Percentiles rank a stretch among this genome's conserved stretches.
phyloP scores from a whole-genome alignment of 2,113 vertebrate genomes.

The Nestor notabilis region DNA sequence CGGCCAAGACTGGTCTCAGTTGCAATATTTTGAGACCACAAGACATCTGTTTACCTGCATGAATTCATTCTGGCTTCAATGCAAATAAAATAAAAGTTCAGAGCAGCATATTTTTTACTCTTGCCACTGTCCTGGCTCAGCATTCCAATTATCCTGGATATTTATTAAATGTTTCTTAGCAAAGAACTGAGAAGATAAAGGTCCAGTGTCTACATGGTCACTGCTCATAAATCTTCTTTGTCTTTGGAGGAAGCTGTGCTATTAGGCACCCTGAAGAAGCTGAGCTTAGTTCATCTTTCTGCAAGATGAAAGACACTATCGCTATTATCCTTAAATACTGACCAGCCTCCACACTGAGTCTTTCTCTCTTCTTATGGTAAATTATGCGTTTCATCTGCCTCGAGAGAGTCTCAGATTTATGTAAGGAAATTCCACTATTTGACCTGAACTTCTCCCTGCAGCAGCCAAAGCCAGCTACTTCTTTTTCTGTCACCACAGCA shows the following conservation, averaged over 20 bases:
- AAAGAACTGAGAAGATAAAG: neutral
- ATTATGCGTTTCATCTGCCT: slow-evolving; percentile 28
- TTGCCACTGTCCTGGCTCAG: neutral
- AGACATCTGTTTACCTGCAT: neutral
- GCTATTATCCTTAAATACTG: neutral
- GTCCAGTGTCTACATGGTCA: neutral
- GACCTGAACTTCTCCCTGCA: neutral
- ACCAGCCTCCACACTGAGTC: neutral
- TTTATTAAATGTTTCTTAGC: neutral
- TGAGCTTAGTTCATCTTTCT: neutral
- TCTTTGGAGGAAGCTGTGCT: neutral
- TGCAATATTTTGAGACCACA: neutral
- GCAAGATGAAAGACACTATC: neutral
- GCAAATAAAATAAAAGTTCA: neutral
- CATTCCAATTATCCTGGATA: neutral
- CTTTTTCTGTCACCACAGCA: neutral
- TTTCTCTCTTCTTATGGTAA: neutral
- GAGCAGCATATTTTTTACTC: neutral
- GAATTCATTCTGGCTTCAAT: neutral
- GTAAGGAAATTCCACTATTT: neutral
- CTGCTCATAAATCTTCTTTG: neutral
- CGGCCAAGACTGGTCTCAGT: neutral
- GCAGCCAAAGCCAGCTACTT: neutral
- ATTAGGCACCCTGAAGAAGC: neutral
- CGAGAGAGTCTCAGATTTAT: neutral